phyloP scores from a whole-genome alignment of 2,113 vertebrate species.

The Elgaria multicarinata region DNA sequence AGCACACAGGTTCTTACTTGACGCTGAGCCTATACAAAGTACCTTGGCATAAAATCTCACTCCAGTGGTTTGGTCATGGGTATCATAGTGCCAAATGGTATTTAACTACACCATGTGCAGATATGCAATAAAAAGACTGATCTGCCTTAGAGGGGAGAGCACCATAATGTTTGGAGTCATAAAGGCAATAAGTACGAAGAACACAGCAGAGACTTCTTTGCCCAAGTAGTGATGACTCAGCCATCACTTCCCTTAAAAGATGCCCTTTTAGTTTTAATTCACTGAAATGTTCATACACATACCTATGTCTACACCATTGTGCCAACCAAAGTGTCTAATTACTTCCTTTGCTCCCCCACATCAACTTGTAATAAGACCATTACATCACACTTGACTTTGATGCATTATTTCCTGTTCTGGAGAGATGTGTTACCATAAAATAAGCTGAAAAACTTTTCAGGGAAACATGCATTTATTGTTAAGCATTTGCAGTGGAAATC shows the following conservation, averaged over 20 bases:
- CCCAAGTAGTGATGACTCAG: neutral
- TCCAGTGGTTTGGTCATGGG: neutral
- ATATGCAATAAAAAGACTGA: neutral
- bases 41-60: too few relatives aligned
- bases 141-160: too few relatives aligned
- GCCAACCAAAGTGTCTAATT: neutral
- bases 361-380: neutral
- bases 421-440: conserved; percentile 59
- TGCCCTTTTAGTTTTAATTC: too few relatives aligned
- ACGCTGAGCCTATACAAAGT: neutral
- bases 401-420: neutral
- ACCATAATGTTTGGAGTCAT: too few relatives aligned
- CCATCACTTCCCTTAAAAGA: neutral
- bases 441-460: conserved; percentile 73
- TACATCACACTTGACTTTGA: neutral
- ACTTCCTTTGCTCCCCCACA: too few relatives aligned
- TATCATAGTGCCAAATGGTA: neutral
- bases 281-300: neutral
- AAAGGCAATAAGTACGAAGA: too few relatives aligned
- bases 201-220: neutral
- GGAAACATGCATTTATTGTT: conserved; percentile 83
- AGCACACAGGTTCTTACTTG: neutral
- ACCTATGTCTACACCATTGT: neutral
- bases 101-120: neutral
- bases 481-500: conserved; percentile 81